A percentile compares a stretch with the other conserved stretches of the same genome.
phyloP scores from a whole-genome alignment of 2,797 vertebrate genomes.

The Poeciliopsis turneri region DNA sequence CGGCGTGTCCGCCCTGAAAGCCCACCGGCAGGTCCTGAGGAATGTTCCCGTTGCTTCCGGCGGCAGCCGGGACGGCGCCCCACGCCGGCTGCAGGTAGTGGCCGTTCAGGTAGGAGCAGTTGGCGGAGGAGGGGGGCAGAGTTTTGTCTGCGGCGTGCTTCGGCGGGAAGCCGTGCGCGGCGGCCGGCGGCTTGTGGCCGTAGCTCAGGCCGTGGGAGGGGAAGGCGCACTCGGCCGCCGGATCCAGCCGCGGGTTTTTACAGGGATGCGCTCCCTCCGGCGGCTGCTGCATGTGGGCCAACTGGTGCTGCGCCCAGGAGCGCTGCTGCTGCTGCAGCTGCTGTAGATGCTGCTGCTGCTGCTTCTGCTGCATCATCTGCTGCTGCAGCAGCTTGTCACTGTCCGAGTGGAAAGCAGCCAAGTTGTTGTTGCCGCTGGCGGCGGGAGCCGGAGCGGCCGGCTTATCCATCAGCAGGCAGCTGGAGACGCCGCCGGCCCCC shows the following conservation, averaged over 20 bases:
- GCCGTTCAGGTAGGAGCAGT: slow-evolving; percentile 86
- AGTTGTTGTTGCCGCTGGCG: slow-evolving; percentile 73
- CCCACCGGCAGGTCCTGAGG: slow-evolving; percentile 90
- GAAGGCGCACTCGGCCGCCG: slow-evolving; percentile 84
- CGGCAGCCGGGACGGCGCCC: slow-evolving; percentile 89
- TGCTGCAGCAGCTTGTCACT: slow-evolving; percentile 87
- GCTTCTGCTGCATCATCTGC: slow-evolving; percentile 61
- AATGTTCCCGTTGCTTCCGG: slow-evolving; percentile 90
- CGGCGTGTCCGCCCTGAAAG: slow-evolving; percentile 87
- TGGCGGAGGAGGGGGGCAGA: slow-evolving; percentile 86
- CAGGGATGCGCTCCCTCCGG: slow-evolving; percentile 86
- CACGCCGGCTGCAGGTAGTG: slow-evolving; percentile 93
- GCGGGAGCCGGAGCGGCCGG: slow-evolving; percentile 22
- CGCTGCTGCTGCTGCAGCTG: slow-evolving; percentile 75
- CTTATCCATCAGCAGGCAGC: slow-evolving; percentile 86
- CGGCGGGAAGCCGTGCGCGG: slow-evolving; percentile 86
- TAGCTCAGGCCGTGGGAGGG: slow-evolving; percentile 85
- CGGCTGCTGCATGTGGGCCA: slow-evolving; percentile 91
- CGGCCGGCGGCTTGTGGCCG: slow-evolving; percentile 87
- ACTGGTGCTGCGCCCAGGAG: slow-evolving; percentile 93
- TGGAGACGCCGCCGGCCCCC: slow-evolving; percentile 78
- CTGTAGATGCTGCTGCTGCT: slow-evolving; percentile 69
- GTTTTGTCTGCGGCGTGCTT: slow-evolving; percentile 90
- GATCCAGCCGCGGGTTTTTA: slow-evolving; percentile 86
- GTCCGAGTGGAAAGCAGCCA: slow-evolving; percentile 85